A percentile compares a stretch with the other conserved stretches of the same genome.
These are phyloP conservation scores for Dryobota labecula DNA, from an alignment of 2,888 invertebrate species.

Conservation along the genomic window DNA sequence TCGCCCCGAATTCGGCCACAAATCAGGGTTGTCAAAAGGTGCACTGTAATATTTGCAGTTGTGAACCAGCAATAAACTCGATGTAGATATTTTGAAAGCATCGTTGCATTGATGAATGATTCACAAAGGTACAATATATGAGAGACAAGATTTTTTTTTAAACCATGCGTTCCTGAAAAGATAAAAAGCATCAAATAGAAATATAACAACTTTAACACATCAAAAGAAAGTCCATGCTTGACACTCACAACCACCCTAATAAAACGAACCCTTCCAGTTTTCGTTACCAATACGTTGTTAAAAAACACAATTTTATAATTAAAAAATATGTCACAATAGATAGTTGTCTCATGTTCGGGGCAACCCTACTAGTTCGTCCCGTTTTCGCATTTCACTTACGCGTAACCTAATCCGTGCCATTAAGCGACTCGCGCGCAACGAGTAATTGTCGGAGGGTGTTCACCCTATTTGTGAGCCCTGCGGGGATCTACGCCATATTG, in stretches of 20 bases:
- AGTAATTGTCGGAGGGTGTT: constrained; percentile 86
- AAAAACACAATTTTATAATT: constrained; percentile 57
- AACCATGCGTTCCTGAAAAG: no score
- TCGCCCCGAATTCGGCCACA: constrained; percentile 67
- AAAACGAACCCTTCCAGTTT: constrained; percentile 26
- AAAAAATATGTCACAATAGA: constrained; percentile 53
- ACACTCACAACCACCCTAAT: constrained; percentile 29
- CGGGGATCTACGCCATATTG: constrained; percentile 74
- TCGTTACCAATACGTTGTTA: background rate
- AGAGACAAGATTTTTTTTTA: no score
- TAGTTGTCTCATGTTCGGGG: constrained; percentile 38
- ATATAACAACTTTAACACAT: background rate
- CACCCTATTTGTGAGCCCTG: constrained; percentile 82
- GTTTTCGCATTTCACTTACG: constrained; percentile 83
- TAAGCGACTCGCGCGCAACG: constrained; percentile 81
- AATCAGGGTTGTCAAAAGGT: constrained; percentile 54
- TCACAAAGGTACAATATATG: no score
- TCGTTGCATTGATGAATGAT: no score
- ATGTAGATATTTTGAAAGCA: background rate
- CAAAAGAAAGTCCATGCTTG: background rate
- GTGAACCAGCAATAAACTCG: background rate
- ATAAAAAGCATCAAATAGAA: constrained; percentile 1
- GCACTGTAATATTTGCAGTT: background rate
- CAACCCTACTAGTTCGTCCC: constrained; percentile 72
- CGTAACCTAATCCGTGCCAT: constrained; percentile 86